phyloP scores from a whole-genome alignment of 2,888 invertebrate genomes.

The Euzetes globulus region DNA sequence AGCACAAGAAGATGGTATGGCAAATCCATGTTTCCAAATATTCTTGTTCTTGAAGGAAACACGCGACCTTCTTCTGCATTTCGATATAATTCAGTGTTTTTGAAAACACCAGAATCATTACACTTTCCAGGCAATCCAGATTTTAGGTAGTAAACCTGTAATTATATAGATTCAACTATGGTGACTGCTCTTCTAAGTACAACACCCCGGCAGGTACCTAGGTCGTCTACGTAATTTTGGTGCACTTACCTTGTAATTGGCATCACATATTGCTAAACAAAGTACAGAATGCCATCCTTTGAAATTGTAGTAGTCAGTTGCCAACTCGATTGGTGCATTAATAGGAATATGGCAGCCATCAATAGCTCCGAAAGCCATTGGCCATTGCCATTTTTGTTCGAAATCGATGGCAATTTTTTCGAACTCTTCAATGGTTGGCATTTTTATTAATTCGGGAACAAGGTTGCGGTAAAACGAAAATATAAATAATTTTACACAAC shows the following conservation, averaged over 20 bases:
- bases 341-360: not conserved
- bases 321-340: not conserved
- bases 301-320: not conserved
- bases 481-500: not conserved
- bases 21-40: too few relatives aligned
- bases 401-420: not conserved
- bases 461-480: not conserved
- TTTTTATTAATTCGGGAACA: not conserved
- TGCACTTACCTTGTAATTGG: not conserved
- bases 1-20: too few relatives aligned
- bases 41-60: too few relatives aligned
- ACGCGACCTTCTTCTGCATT: too few relatives aligned
- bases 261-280: constrained; percentile 7
- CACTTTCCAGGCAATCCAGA: not conserved
- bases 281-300: not conserved
- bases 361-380: not conserved
- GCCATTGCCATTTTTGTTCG: not conserved
- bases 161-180: not conserved
- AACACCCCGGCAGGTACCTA: not conserved
- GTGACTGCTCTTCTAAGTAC: too few relatives aligned
- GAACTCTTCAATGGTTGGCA: not conserved
- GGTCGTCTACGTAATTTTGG: not conserved
- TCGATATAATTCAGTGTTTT: too few relatives aligned
- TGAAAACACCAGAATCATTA: too few relatives aligned
- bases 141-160: not conserved